Percentiles rank a stretch among this genome's conserved stretches.
phyloP scores from a whole-genome alignment of 2,797 vertebrate species.

The Tamandua tetradactyla region DNA sequence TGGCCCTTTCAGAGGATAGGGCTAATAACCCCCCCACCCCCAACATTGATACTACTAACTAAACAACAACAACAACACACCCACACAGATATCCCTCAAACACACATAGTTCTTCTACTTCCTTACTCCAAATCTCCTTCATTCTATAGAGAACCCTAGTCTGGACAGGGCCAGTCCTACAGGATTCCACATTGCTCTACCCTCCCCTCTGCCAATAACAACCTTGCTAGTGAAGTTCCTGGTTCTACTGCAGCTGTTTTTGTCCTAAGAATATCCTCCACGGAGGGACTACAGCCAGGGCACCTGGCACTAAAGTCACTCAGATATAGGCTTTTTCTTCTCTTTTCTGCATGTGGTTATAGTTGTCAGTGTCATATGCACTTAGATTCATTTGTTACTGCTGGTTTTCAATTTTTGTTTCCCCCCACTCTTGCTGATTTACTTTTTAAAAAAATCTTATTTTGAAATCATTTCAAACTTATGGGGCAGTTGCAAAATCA shows the following conservation, averaged over 20 bases:
- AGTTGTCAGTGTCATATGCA: accelerated
- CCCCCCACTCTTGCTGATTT: not conserved
- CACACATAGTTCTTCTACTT: not conserved
- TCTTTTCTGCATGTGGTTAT: no score
- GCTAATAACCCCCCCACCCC: not conserved
- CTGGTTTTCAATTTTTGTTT: not conserved
- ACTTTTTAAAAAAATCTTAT: not conserved
- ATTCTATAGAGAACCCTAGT: not conserved
- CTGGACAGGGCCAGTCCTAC: not conserved
- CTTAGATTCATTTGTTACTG: not conserved
- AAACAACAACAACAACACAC: not conserved
- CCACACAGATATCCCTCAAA: not conserved
- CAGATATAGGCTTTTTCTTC: no score
- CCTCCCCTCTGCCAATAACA: not conserved
- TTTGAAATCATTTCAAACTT: no score
- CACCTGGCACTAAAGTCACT: accelerated
- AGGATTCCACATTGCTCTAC: not conserved
- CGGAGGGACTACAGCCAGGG: accelerated
- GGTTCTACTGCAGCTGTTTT: no score
- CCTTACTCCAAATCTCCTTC: not conserved
- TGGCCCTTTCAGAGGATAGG: not conserved
- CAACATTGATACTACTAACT: not conserved
- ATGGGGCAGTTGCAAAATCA: no score
- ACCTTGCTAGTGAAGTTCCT: no score
- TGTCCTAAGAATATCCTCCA: not conserved